A percentile compares a stretch with the other conserved stretches of the same genome.
These are phyloP conservation scores for Accipiter virgatus DNA, from an alignment of 2,113 vertebrate species.

Conservation along the genomic window DNA sequence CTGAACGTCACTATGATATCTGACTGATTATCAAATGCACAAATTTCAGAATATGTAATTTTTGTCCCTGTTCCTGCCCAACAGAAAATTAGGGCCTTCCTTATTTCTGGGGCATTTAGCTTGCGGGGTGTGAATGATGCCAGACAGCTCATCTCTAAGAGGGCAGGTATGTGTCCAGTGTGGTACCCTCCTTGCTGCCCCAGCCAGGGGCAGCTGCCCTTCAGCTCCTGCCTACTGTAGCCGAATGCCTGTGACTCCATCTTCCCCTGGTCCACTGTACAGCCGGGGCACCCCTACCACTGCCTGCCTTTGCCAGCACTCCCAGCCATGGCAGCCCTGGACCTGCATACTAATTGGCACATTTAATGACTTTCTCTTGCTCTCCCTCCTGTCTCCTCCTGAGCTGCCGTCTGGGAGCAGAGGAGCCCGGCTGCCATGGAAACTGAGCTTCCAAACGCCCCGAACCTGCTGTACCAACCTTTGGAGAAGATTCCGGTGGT, in stretches of 20 bases:
- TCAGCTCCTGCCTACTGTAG: not conserved
- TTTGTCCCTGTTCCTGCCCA: not conserved
- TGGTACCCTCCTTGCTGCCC: not conserved
- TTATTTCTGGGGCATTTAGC: not conserved
- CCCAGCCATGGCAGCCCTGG: conserved; percentile 28
- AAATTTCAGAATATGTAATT: not conserved
- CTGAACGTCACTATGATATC: not conserved
- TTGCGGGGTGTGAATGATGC: not conserved
- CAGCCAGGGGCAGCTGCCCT: not conserved
- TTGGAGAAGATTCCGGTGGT: conserved; percentile 62
- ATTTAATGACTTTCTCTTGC: conserved; percentile 84
- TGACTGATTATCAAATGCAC: not conserved
- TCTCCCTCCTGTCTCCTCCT: conserved; percentile 44
- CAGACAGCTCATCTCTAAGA: not conserved
- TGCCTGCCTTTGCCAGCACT: not conserved
- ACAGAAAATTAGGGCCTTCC: not conserved
- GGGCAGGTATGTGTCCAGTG: fast-evolving
- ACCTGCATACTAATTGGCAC: conserved; percentile 87
- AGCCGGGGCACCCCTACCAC: not conserved
- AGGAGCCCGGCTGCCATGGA: conserved; percentile 84
- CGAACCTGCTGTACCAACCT: conserved; percentile 60
- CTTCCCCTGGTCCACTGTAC: not conserved
- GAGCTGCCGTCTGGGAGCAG: conserved; percentile 72
- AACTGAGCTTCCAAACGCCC: conserved; percentile 73
- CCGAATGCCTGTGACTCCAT: not conserved